Percentiles rank a stretch among this genome's conserved stretches.
Conservation (phyloP, 2,797 vertebrate species). For the Sebastes oblongus region DNA sequence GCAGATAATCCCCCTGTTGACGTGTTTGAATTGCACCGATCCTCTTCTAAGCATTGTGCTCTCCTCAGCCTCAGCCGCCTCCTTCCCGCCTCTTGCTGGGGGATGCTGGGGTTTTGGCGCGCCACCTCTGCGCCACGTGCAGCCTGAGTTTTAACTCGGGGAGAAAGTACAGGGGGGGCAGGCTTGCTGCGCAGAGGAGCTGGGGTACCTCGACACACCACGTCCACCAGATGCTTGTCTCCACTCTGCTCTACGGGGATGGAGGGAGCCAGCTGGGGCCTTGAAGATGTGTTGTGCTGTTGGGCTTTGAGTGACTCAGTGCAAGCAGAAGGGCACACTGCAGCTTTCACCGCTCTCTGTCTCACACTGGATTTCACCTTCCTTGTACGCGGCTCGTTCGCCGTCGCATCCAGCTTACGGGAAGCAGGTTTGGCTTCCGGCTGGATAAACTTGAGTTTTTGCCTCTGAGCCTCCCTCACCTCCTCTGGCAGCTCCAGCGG, state of each 20-base stretch:
- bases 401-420: constrained; percentile 44
- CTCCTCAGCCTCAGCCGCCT: constrained; percentile 71
- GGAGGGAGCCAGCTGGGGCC: constrained; percentile 33
- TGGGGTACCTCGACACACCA: constrained; percentile 44
- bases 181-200: constrained; percentile 44
- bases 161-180: constrained; percentile 29
- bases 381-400: constrained; percentile 36
- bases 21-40: constrained; percentile 67
- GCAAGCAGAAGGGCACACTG: constrained; percentile 1
- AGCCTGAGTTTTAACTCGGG: neutral
- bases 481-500: constrained; percentile 82
- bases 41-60: constrained; percentile 72
- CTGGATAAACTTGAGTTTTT: constrained; percentile 77
- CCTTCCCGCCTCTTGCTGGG: constrained; percentile 45
- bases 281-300: constrained; percentile 25
- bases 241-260: constrained; percentile 24
- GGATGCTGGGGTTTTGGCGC: neutral
- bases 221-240: constrained; percentile 25
- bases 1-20: constrained; percentile 66
- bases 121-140: neutral
- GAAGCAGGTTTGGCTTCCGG: constrained; percentile 64
- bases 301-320: constrained; percentile 38
- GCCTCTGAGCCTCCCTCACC: constrained; percentile 79
- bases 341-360: constrained; percentile 25
- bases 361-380: constrained; percentile 37